Evolutionary conservation across 2,888 invertebrate species (phyloP).

Genomic region (Dugesia japonica): DNA sequence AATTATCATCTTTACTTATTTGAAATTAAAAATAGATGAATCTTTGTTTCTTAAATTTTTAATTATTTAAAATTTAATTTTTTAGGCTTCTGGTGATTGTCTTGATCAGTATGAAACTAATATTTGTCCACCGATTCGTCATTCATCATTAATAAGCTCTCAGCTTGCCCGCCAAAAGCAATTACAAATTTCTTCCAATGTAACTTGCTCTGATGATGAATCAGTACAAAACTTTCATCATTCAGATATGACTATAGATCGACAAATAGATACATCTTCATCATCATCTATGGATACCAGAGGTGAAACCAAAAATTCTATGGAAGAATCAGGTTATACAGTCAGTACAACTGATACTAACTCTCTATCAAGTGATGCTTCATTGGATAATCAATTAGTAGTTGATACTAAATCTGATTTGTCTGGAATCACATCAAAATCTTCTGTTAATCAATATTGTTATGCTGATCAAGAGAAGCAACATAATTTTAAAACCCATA

Average conservation of each 20-base stretch:
- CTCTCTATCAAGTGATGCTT: neutral
- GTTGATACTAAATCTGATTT: neutral
- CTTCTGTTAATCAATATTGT: neutral
- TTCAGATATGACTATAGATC: neutral
- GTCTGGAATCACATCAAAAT: neutral
- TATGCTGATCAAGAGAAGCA: slow-evolving; percentile 25
- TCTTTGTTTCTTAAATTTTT: too few species aligned
- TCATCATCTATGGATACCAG: neutral
- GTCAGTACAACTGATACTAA: neutral
- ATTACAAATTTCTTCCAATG: slow-evolving; percentile 20
- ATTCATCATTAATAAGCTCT: neutral
- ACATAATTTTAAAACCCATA: slow-evolving; percentile 42
- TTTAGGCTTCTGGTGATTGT: neutral
- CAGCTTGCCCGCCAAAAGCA: slow-evolving; percentile 14
- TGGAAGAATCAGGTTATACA: slow-evolving; percentile 9
- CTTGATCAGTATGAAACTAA: neutral
- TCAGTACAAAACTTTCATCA: slow-evolving; percentile 9
- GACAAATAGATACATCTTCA: neutral
- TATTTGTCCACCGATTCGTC: neutral
- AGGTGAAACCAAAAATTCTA: slow-evolving; percentile 1
- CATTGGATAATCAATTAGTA: neutral
- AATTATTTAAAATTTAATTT: neutral
- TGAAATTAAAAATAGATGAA: too few species aligned
- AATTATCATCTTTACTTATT: too few species aligned
- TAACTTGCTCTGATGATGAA: neutral